Base-by-base conservation (phyloP, 1,140 invertebrate species). In the Ylistrum balloti region DNA sequence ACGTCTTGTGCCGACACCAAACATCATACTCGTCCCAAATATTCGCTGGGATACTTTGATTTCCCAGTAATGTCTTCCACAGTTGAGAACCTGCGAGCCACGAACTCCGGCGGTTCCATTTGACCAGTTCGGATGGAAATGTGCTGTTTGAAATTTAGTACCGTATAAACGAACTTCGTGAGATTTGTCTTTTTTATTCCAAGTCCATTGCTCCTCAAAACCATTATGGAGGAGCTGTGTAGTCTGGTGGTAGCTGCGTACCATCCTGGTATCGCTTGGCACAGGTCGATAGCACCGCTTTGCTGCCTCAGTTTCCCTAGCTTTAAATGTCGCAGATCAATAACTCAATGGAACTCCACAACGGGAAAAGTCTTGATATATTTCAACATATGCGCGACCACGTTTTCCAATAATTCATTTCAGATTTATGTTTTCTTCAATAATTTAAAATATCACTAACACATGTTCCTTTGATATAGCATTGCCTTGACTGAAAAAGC, bases 21-120 rank as follows among this genome's bases (percentile, higher is more conserved):
- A 97, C 98, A 98, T 98, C 96, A 98, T 98, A 90, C 97, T 97
- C 0, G 98, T 98, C 34, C 98, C 98, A 92, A 98, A 98, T 33
- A 98, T 96, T 41, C 97, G 95, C 92, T 97, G 97, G 0, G 97
- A 97, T 0, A 98, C 96, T 56, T 97, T 94, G 35, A 98, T 95
- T 95, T 98, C 97, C 97, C 97, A 98, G 94, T 97, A 98, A 94
- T 97, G 97, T 0, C 97, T 97, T 5, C 94, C 95, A 93, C 97
- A 97, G 94, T 98, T 98, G 0, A 98, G 95, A 0, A 97, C 94
- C 15, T 97, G 95, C 22, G 97, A 97, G 9, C 97, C 97, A 74
- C 97, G 96, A 0, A 98, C 97, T 0, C 97, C 98, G 0, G 97
- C 97, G 0, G 98, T 98, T 41, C 97, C 97, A 92, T 97, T 97